Evolutionary conservation across 2,113 vertebrate genomes (phyloP).

Genomic region (Neofelis nebulosa): DNA sequence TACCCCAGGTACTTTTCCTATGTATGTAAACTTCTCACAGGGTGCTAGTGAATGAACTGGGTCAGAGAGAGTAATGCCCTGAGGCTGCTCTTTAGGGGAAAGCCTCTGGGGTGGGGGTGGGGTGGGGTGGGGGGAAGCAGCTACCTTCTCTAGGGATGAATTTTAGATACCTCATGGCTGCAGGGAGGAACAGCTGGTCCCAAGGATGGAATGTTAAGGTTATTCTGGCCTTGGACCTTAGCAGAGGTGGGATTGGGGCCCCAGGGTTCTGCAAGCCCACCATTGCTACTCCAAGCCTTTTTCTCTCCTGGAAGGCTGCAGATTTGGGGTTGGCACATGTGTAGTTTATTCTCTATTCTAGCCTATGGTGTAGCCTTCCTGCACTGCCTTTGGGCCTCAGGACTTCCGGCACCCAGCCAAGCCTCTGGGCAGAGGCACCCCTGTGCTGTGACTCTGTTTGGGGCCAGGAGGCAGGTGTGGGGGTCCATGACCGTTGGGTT

Average conservation of each 20-base stretch:
- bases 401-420: background rate
- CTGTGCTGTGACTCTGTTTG: background rate
- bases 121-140: too few relatives aligned
- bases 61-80: background rate
- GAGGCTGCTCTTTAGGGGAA: background rate
- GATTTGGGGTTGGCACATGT: background rate
- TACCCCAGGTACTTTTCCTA: background rate
- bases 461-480: background rate
- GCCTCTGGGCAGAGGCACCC: accelerated
- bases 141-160: background rate
- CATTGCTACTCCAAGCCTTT: background rate
- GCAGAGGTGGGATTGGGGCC: background rate
- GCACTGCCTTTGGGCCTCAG: background rate
- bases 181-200: background rate
- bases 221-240: background rate
- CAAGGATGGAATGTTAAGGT: background rate
- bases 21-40: background rate
- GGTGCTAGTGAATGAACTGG: background rate
- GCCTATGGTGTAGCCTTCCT: background rate
- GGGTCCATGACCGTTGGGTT: background rate
- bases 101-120: background rate
- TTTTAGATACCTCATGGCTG: background rate
- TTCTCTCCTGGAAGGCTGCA: background rate
- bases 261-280: background rate
- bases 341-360: background rate